These are phyloP conservation scores for Macquaria ambigua DNA, from an alignment of 2,113 vertebrate genomes.

Conservation along the genomic window DNA sequence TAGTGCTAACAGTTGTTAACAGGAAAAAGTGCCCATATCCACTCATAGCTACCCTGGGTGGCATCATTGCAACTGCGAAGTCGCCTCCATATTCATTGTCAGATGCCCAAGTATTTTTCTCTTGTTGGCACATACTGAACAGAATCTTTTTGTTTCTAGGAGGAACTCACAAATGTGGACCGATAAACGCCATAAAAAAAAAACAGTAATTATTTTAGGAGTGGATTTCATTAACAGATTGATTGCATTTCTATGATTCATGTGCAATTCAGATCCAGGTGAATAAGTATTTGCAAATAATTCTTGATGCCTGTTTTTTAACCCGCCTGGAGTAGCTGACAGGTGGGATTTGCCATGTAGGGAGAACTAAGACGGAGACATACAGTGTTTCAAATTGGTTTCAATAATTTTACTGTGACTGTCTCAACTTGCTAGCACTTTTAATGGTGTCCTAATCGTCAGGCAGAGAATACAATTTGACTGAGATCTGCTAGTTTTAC, in stretches of 20 bases:
- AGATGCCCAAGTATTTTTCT: constrained; percentile 47
- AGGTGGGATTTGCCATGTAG: constrained; percentile 17
- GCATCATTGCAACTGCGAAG: constrained; percentile 11
- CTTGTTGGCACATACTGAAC: constrained; percentile 2
- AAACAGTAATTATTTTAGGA: not conserved
- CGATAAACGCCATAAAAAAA: not conserved
- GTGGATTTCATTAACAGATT: not conserved
- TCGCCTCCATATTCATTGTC: constrained; percentile 43
- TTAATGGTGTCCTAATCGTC: not conserved
- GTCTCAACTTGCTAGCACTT: not conserved
- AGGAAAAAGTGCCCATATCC: constrained; percentile 32
- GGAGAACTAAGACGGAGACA: not conserved
- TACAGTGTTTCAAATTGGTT: not conserved
- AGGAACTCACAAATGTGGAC: not conserved
- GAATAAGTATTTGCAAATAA: constrained; percentile 6
- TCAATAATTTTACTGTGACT: not conserved
- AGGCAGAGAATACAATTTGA: not conserved
- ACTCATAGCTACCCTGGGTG: not conserved
- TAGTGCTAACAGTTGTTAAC: constrained; percentile 39
- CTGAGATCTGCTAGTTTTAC: not conserved
- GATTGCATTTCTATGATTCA: not conserved
- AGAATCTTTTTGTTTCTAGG: constrained; percentile 9
- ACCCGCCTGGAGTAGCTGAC: constrained; percentile 1
- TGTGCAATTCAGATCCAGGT: not conserved
- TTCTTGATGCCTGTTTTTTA: not conserved